Percentiles rank a stretch among this genome's conserved stretches.
Evolutionary conservation across 2,113 vertebrate species (phyloP).

Genomic region (Pelecanus crispus): DNA sequence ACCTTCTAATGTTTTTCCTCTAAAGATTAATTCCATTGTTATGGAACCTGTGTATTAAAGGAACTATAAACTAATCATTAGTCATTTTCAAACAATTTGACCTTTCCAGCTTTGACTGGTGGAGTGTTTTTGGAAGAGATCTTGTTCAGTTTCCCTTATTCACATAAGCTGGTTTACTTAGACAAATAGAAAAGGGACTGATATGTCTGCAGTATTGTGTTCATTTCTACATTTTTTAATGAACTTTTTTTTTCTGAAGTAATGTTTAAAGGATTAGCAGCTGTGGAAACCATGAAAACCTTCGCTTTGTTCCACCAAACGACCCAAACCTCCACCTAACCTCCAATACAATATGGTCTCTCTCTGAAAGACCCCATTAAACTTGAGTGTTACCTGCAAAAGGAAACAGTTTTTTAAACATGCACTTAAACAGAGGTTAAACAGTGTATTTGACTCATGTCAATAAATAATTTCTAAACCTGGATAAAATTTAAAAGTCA

Average conservation of each 20-base stretch:
- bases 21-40: constrained; percentile 84
- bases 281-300: neutral
- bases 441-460: neutral
- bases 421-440: neutral
- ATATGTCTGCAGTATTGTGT: neutral
- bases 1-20: constrained; percentile 80
- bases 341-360: neutral
- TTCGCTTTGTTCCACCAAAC: constrained; percentile 5
- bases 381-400: neutral
- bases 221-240: constrained; percentile 25
- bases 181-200: neutral
- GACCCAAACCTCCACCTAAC: neutral
- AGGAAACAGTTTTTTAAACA: neutral
- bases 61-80: constrained; percentile 87
- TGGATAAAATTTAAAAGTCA: neutral
- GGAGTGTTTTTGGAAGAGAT: constrained; percentile 48
- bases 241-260: neutral
- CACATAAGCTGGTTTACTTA: neutral
- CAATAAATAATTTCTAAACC: neutral
- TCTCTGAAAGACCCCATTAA: neutral
- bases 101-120: constrained; percentile 66
- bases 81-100: constrained; percentile 82
- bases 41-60: constrained; percentile 82
- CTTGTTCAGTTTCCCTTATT: constrained; percentile 36
- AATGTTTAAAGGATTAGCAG: constrained; percentile 22